Base-by-base conservation (phyloP, 2,888 invertebrate genomes). In the Sepiola atlantica region DNA sequence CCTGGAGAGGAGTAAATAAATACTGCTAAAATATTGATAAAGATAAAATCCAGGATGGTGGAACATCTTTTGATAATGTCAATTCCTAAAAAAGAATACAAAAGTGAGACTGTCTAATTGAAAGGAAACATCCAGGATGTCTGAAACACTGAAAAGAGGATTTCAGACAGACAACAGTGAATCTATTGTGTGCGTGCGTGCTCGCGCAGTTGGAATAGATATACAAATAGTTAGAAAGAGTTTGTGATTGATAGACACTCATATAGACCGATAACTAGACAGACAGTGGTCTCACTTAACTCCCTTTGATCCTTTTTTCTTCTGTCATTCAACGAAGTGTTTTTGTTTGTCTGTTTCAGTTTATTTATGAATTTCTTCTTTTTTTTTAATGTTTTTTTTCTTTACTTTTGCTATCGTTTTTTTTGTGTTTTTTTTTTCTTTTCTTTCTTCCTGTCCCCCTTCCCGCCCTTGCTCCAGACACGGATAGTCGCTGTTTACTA, bases 401-500 rank as follows among this genome's bases (percentile, higher is more conserved):
- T 45, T 45, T n/a, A n/a, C 45, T n/a, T 18, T 77, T 32, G 8
- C 32, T 18, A n/a, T n/a, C n/a, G n/a, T 32, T 77, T 2, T 77
- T n/a, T n/a, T 77, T n/a, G n/a, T n/a, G 1, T 77, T 77, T 0
- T 77, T 77, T 28, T 45, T 45, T 45, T 45, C n/a, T n/a, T n/a
- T n/a, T n/a, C n/a, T n/a, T n/a, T n/a, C n/a, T n/a, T n/a, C n/a
- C n/a, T n/a, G n/a, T n/a, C n/a, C n/a, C 45, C 45, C 45, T n/a
- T 12, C 10, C 14, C n/a, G n/a, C 77, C n/a, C n/a, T n/a, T 77
- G 77, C 77, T 77, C 77, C 77, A 77, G 77, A 77, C 92, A 55
- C 94, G 92, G 35, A 35, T 55, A 92, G 57, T 55, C 90, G 94
- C 55, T 95, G 94, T 95, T 95, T 95, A 94, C 95, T 92, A 94